phyloP scores from a whole-genome alignment of 2,888 invertebrate species.

The Xanthia icteritia region DNA sequence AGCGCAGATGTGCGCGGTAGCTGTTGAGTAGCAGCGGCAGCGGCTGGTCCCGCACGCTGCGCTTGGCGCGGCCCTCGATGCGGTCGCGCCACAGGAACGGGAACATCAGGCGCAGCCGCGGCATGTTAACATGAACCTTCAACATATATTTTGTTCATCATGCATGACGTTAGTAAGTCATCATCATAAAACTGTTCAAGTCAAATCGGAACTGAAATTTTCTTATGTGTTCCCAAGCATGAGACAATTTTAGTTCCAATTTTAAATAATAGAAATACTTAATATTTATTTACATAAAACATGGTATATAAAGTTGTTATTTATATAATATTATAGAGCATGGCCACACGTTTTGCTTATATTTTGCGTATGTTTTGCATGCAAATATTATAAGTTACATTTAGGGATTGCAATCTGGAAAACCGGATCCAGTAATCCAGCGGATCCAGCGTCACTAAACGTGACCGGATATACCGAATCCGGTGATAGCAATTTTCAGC shows the following conservation, averaged over 20 bases:
- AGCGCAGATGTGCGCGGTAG: slow-evolving; percentile 93
- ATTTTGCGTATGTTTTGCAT: too few species aligned
- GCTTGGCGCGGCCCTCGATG: slow-evolving; percentile 92
- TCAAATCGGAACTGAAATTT: background rate
- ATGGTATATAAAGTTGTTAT: too few species aligned
- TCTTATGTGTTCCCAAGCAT: background rate
- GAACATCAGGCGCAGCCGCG: slow-evolving; percentile 92
- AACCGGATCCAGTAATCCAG: too few species aligned
- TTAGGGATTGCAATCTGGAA: too few species aligned
- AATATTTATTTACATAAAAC: too few species aligned
- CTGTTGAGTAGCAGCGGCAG: slow-evolving; percentile 93
- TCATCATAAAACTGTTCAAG: background rate
- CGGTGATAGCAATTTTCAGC: too few species aligned
- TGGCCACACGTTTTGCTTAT: too few species aligned
- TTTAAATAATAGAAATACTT: too few species aligned
- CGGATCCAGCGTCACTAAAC: too few species aligned
- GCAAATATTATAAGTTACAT: too few species aligned
- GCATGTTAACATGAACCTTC: slow-evolving; percentile 90
- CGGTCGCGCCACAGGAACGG: slow-evolving; percentile 93
- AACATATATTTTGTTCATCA: background rate
- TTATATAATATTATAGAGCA: too few species aligned
- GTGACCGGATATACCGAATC: too few species aligned
- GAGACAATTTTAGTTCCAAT: background rate
- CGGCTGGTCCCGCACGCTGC: slow-evolving; percentile 91
- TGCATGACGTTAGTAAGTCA: background rate